phyloP scores from a whole-genome alignment of 1,140 invertebrate genomes.

The Drosophila yakuba region DNA sequence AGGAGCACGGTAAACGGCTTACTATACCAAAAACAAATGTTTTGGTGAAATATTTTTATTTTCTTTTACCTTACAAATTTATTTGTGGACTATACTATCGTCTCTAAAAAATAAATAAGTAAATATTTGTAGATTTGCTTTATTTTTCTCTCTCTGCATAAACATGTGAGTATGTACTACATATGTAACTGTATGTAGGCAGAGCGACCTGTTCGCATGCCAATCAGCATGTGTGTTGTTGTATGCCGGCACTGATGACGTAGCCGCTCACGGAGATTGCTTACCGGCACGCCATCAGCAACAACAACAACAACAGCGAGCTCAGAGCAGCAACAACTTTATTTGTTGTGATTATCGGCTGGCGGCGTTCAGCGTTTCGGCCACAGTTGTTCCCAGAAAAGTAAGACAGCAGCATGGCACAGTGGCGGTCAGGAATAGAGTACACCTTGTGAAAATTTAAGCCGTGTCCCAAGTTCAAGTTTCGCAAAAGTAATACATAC shows the following conservation, averaged over 20 bases:
- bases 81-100: background rate
- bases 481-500: background rate
- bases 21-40: background rate
- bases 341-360: constrained; percentile 66
- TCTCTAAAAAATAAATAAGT: too few species aligned
- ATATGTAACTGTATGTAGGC: constrained; percentile 20
- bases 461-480: background rate
- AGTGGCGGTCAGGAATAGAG: constrained; percentile 4
- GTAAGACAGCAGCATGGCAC: background rate
- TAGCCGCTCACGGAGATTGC: constrained; percentile 36
- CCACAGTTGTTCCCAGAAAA: constrained; percentile 28
- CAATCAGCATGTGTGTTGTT: constrained; percentile 31
- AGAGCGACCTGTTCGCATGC: constrained; percentile 34
- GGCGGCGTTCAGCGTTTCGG: constrained; percentile 20
- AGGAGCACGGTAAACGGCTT: too few species aligned
- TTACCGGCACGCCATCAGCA: constrained; percentile 15
- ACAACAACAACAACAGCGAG: constrained; percentile 9
- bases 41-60: background rate
- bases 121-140: background rate
- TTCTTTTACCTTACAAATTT: too few species aligned
- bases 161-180: constrained; percentile 16
- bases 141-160: constrained; percentile 9
- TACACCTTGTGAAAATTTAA: background rate
- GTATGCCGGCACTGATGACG: constrained; percentile 46
- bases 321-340: constrained; percentile 34